Evolutionary conservation across 2,888 invertebrate genomes (phyloP), one percentile per base, ranked within the genome.

Genomic region (Lagria hirta): DNA sequence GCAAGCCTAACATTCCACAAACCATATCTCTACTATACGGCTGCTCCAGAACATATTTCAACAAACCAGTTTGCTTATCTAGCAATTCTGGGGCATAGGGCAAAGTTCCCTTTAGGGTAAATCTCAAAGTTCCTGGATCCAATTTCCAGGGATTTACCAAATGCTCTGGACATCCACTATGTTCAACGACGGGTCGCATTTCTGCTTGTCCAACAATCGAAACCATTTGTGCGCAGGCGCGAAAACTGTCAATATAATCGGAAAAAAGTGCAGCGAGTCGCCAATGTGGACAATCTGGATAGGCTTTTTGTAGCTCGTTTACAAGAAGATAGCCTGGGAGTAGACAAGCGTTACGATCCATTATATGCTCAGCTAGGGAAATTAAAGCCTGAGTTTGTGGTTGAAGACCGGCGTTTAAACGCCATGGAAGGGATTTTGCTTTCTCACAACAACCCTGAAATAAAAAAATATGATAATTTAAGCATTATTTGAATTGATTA

Each of bases 1-100:
- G 95, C 12, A 97, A 75, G 23, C 93, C 92, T 10, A 97, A 75
- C 88, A 97, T 95, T 2, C 88, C 88, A 58, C 92, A 94, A 56
- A 96, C 91, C 90, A 96, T 93, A 64, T 97, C 97, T 53, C 94
- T 78, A 1, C 94, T 95, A 69, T 96, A 97, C 0, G 95, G 93
- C 66, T 97, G 96, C 62, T 93, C 91, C 7, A 97, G 70, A 14
- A 97, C 93, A 69, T 96, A 95, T 15, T 97, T 71, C 18, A 97
- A 73, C 16, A 96, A 73, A 20, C 84, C 82, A 4, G 89, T 90
- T 74, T 97, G 96, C 4, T 95, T 92, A 66, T 91, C 88, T 8
- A 90, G 71, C 16, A 95, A 69, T 62, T 93, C 91, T 49, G 87
- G 84, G 54, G 90, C 86, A 66, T 94, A 97, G 0, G 97, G 97